Base-by-base conservation (phyloP, 2,797 vertebrate species). In the Neostethus bicornis region DNA sequence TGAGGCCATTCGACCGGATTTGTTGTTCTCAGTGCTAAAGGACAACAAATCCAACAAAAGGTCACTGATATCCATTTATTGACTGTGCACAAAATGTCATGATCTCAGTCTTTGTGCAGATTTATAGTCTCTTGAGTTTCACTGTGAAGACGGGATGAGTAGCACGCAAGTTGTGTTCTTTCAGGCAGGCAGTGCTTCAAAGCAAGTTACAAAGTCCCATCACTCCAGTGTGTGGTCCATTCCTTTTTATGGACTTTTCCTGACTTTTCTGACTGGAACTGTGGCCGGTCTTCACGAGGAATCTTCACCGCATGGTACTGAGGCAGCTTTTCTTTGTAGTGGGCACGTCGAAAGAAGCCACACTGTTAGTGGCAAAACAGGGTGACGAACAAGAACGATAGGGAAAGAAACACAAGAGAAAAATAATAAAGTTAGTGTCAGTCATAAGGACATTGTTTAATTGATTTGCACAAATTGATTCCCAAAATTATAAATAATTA, bases 231-330 rank as follows among this genome's bases (percentile, higher is more conserved):
- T 9, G 92, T 94, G 32, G 92, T 88, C 95, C 95, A 98, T 61
- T 94, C 93, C 84, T 92, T 95, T 84, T 94, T 92, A 73, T 93
- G 88, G 66, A 92, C 83, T 32, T 84, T 90, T 56, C 92, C 92
- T 0, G 89, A 90, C 85, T 94, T 94, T 81, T 93, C 92, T 41
- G 93, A 92, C 31, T 92, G 92, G 85, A 93, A 94, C 82, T 93
- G 94, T 55, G 92, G 93, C 28, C 95, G 87, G 64, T 96, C 92
- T 83, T 95, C 89, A 3, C 93, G 91, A 0, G 92, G 94, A 81
- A 98, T 97, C 92, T 94, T 95, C 61, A 98, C 94, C 0, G 96
- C 95, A 0, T 98, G 93, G 88, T 96, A 92, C 80, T 94, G 95
- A 47, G 96, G 95, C 73, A 97, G 85, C 1, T 92, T 90, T 70